A percentile compares a stretch with the other conserved stretches of the same genome.
These are phyloP conservation scores for Hypomesus transpacificus DNA, from an alignment of 2,113 vertebrate species.

Conservation along the genomic window DNA sequence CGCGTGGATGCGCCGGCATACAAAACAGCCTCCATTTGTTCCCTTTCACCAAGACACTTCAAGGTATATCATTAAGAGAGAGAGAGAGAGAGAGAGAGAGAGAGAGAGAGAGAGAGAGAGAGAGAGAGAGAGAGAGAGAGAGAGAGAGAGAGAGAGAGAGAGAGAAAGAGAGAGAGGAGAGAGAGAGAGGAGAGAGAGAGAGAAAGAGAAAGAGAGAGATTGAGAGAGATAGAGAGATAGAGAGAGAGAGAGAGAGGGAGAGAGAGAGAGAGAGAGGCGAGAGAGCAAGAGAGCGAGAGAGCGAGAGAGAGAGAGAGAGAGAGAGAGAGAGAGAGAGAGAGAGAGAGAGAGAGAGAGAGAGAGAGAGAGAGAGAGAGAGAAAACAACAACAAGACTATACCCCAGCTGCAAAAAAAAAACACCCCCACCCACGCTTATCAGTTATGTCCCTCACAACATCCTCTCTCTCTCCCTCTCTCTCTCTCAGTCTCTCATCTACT, in stretches of 20 bases:
- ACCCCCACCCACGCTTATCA: neutral
- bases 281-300: neutral
- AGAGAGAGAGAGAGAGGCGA: neutral
- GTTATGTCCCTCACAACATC: slow-evolving; percentile 13
- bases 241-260: neutral
- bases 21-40: slow-evolving; percentile 60
- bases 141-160: slow-evolving; percentile 2
- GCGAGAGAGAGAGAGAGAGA: slow-evolving; percentile 14
- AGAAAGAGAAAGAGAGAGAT: neutral
- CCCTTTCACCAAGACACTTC: slow-evolving; percentile 41
- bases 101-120: neutral
- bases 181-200: neutral
- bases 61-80: slow-evolving; percentile 49
- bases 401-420: neutral
- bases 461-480: neutral
- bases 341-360: neutral
- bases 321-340: slow-evolving; percentile 31
- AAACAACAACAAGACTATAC: slow-evolving; percentile 23
- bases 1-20: slow-evolving; percentile 49
- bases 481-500: neutral
- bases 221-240: slow-evolving; percentile 23
- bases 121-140: neutral
- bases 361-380: neutral
- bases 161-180: slow-evolving; percentile 35
- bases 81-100: neutral